Percentiles rank a stretch among this genome's conserved stretches.
Evolutionary conservation across 2,797 vertebrate genomes (phyloP).

Genomic region (Amblyopsis hoosieri): DNA sequence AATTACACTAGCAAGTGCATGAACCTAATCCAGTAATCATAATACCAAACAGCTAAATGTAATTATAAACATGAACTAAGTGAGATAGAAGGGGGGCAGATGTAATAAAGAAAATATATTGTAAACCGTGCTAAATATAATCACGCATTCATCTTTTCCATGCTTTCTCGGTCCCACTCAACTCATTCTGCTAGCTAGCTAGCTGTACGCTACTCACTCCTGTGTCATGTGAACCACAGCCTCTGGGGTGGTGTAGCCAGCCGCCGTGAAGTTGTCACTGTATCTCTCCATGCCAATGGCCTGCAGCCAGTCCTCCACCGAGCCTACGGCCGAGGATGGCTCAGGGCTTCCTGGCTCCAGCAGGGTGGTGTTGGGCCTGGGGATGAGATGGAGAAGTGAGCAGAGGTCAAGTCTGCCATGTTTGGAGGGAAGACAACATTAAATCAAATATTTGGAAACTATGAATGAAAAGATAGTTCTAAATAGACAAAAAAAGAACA

Average conservation of each 20-base stretch:
- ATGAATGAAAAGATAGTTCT: neutral
- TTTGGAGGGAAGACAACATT: neutral
- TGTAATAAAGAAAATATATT: neutral
- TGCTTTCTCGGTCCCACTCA: too few species aligned
- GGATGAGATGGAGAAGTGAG: slow-evolving; percentile 1
- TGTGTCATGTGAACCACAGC: slow-evolving; percentile 95
- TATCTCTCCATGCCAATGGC: slow-evolving; percentile 98
- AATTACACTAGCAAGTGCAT: slow-evolving; percentile 25
- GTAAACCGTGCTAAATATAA: neutral
- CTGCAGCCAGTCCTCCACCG: slow-evolving; percentile 95
- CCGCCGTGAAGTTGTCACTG: slow-evolving; percentile 95
- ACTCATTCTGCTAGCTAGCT: too few species aligned
- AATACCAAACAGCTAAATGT: slow-evolving; percentile 8
- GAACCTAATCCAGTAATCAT: slow-evolving; percentile 26
- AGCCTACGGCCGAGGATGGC: slow-evolving; percentile 83
- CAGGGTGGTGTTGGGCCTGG: slow-evolving; percentile 88
- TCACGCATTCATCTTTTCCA: too few species aligned
- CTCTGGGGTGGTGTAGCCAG: slow-evolving; percentile 92
- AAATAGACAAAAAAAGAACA: neutral
- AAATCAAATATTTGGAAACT: neutral
- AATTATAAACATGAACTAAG: slow-evolving; percentile 18
- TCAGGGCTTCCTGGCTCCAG: slow-evolving; percentile 91
- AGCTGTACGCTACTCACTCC: slow-evolving; percentile 85
- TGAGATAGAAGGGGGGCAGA: neutral
- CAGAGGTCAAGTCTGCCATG: neutral